Evolutionary conservation across 2,888 invertebrate genomes (phyloP).

Genomic region (Metalampra italica): DNA sequence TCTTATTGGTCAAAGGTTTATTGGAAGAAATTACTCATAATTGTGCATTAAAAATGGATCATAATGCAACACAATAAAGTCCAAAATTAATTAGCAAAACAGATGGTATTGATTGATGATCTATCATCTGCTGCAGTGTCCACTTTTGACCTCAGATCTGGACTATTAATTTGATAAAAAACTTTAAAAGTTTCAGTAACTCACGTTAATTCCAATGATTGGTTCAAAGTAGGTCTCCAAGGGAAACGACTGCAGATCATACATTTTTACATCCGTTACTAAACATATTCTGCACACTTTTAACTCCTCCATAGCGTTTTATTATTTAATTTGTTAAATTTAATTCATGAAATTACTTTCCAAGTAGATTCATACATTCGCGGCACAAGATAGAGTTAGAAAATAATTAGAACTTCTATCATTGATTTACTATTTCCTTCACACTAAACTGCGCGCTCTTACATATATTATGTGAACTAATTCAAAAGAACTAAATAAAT

Average conservation of each 20-base stretch:
- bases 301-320: constrained; percentile 40
- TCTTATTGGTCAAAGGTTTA: no score
- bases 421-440: background rate
- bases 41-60: no score
- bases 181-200: constrained; percentile 23
- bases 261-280: constrained; percentile 48
- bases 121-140: no score
- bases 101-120: no score
- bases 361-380: constrained; percentile 41
- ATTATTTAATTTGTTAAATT: constrained; percentile 6
- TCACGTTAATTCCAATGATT: constrained; percentile 51
- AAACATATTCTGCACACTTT: constrained; percentile 65
- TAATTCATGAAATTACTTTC: constrained; percentile 12
- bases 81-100: no score
- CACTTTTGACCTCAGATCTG: no score
- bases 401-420: constrained; percentile 59
- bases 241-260: constrained; percentile 41
- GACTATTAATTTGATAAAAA: no score
- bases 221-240: constrained; percentile 47
- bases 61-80: no score
- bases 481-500: constrained; percentile 4
- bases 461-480: constrained; percentile 6
- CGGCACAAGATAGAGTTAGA: constrained; percentile 54
- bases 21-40: no score
- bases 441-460: background rate